Conservation (phyloP, 2,113 vertebrate genomes). For the Pteruthius melanotis region DNA sequence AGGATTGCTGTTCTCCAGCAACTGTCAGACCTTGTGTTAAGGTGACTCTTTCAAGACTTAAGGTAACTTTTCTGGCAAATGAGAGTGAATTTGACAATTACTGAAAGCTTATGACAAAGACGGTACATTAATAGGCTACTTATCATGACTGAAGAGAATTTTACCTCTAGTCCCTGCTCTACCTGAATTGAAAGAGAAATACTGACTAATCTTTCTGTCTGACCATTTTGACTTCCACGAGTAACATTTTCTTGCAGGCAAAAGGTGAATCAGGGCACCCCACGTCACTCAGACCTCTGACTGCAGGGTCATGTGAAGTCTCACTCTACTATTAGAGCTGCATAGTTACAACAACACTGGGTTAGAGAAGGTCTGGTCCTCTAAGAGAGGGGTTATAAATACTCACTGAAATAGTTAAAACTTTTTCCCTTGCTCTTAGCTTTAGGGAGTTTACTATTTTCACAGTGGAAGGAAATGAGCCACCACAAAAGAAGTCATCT, state of each 20-base stretch:
- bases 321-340: not conserved
- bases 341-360: not conserved
- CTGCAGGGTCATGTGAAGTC: not conserved
- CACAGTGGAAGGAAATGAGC: not conserved
- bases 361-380: not conserved
- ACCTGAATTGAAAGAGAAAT: not conserved
- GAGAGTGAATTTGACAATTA: not conserved
- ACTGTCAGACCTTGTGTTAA: not conserved
- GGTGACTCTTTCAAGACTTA: not conserved
- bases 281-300: not conserved
- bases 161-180: not conserved
- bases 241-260: not conserved
- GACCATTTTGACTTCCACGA: not conserved
- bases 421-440: not conserved
- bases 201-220: not conserved
- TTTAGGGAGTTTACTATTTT: not conserved
- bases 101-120: not conserved
- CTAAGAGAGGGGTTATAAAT: not conserved
- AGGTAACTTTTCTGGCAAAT: not conserved
- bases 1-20: not conserved
- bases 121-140: rapidly evolving
- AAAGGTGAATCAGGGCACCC: not conserved
- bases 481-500: not conserved
- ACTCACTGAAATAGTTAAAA: not conserved
- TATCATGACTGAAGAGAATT: not conserved